phyloP scores from a whole-genome alignment of 2,888 invertebrate genomes.

The Hedychridium roseum region DNA sequence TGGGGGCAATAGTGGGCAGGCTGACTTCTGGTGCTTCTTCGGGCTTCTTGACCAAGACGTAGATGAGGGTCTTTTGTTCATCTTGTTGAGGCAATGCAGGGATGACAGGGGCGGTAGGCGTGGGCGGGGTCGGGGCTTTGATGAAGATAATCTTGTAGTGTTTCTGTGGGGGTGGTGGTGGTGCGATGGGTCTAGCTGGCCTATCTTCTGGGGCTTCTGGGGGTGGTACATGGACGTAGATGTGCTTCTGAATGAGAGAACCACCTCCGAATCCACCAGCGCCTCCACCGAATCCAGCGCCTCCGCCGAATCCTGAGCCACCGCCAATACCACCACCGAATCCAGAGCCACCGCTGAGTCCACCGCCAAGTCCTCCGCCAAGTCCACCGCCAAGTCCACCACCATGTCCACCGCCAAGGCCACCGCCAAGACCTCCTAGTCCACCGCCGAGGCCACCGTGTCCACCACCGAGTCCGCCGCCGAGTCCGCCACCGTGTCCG shows the following conservation, averaged over 20 bases:
- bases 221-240: constrained; percentile 90
- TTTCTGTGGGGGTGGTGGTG: constrained; percentile 79
- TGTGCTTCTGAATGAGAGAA: constrained; percentile 83
- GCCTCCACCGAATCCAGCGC: constrained; percentile 65
- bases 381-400: constrained; percentile 31
- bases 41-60: constrained; percentile 88
- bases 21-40: constrained; percentile 84
- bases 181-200: constrained; percentile 72
- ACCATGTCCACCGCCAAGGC: constrained; percentile 32
- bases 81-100: constrained; percentile 79
- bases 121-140: constrained; percentile 86
- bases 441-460: constrained; percentile 21
- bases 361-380: constrained; percentile 29
- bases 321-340: constrained; percentile 53
- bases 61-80: constrained; percentile 88
- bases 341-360: constrained; percentile 25
- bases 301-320: constrained; percentile 63
- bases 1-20: constrained; percentile 80
- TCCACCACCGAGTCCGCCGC: constrained; percentile 23
- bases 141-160: constrained; percentile 94
- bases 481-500: constrained; percentile 30
- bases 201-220: constrained; percentile 79
- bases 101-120: constrained; percentile 82
- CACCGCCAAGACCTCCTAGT: constrained; percentile 21
- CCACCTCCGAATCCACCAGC: constrained; percentile 63